Percentiles rank a stretch among this genome's conserved stretches.
Evolutionary conservation across 2,797 vertebrate genomes (phyloP).

Genomic region (Tauraco hartlaubi): DNA sequence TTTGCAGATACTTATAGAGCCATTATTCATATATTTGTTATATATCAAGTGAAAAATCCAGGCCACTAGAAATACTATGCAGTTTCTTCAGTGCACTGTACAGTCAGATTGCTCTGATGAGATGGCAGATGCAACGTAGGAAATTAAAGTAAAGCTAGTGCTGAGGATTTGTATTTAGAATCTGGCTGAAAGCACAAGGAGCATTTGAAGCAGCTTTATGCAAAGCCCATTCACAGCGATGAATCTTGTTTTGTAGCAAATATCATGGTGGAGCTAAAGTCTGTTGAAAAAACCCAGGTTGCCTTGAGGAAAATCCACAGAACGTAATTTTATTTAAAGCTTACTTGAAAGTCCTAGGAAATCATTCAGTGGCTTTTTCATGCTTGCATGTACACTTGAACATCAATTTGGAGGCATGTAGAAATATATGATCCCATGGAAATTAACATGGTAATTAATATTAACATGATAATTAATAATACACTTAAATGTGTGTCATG

Average conservation of each 20-base stretch:
- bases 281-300: neutral
- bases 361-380: neutral
- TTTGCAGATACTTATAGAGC: neutral
- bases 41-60: constrained; percentile 4
- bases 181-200: constrained; percentile 38
- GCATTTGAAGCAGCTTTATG: constrained; percentile 28
- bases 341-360: neutral
- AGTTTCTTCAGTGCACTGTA: neutral
- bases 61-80: neutral
- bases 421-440: constrained; percentile 28
- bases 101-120: constrained; percentile 16
- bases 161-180: constrained; percentile 46
- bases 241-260: neutral
- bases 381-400: neutral
- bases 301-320: neutral
- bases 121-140: constrained; percentile 60
- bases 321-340: neutral
- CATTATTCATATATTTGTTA: neutral
- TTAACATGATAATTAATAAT: constrained; percentile 65
- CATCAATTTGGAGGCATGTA: neutral
- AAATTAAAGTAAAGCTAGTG: constrained; percentile 65
- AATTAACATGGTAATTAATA: constrained; percentile 48
- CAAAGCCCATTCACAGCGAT: neutral
- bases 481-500: constrained; percentile 29
- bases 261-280: neutral